Percentiles rank a stretch among this genome's conserved stretches.
phyloP scores from a whole-genome alignment of 2,888 invertebrate species.

The Rhopalosiphum nymphaeae region DNA sequence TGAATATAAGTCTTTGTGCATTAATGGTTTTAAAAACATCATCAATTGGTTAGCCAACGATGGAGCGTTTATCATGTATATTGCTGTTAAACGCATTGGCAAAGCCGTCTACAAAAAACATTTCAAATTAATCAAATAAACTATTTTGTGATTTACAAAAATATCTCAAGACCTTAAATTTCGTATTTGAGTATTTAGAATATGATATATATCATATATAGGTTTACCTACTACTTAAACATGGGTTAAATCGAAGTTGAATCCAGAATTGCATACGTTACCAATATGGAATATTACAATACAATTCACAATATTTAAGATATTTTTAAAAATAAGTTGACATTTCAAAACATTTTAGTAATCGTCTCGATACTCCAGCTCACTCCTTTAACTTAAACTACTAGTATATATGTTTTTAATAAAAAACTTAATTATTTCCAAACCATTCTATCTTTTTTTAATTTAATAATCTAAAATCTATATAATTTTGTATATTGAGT shows the following conservation, averaged over 20 bases:
- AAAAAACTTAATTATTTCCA: neutral
- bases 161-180: neutral
- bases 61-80: slow-evolving; percentile 65
- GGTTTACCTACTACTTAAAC: neutral
- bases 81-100: slow-evolving; percentile 65
- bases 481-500: too few relatives aligned
- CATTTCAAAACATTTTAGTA: neutral
- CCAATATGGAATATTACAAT: neutral
- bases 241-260: neutral
- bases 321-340: neutral
- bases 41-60: slow-evolving; percentile 65
- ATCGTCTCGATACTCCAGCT: neutral
- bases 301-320: neutral
- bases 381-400: neutral
- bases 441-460: too few relatives aligned
- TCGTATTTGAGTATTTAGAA: too few relatives aligned
- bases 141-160: neutral
- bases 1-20: slow-evolving; percentile 66
- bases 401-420: neutral
- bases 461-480: too few relatives aligned
- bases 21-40: slow-evolving; percentile 65
- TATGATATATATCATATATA: neutral
- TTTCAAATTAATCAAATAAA: neutral
- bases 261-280: neutral
- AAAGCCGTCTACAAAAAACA: slow-evolving; percentile 38